Percentiles rank a stretch among this genome's conserved stretches.
Conservation (phyloP, 1,140 invertebrate genomes). For the Pogonognathellus flavescens region DNA sequence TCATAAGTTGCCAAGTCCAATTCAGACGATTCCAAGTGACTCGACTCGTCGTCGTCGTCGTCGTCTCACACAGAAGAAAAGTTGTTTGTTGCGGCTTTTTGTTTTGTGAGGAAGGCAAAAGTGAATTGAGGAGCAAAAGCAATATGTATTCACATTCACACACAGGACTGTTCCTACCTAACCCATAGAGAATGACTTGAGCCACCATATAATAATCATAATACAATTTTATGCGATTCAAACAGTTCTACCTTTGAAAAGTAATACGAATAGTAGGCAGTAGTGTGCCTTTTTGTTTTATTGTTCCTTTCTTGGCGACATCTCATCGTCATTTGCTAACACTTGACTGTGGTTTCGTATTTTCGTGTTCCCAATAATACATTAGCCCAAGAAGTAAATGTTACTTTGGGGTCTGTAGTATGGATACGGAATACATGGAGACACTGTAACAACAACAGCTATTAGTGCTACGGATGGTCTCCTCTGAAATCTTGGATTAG, state of each 20-base stretch:
- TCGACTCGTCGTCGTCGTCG: constrained; percentile 3
- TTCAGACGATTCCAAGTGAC: constrained; percentile 5
- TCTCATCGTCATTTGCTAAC: constrained; percentile 30
- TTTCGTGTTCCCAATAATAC: constrained; percentile 26
- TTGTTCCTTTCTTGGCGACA: constrained; percentile 18
- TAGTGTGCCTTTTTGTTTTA: constrained; percentile 1
- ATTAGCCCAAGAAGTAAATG: background rate
- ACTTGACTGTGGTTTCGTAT: constrained; percentile 15
- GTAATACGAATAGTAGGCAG: constrained; percentile 18
- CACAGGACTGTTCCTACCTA: background rate
- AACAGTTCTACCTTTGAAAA: background rate
- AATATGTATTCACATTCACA: constrained; percentile 5
- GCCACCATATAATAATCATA: background rate
- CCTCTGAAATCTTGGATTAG: background rate
- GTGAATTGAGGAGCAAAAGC: constrained; percentile 20
- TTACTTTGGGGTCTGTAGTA: background rate
- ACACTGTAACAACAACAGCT: too few species aligned
- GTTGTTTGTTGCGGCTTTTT: constrained; percentile 38
- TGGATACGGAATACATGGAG: background rate
- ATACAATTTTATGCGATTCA: background rate
- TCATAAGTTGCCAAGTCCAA: constrained; percentile 42
- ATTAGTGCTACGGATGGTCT: too few species aligned
- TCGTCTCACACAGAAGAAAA: background rate
- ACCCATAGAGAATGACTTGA: background rate
- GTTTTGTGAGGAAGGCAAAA: constrained; percentile 27